Conservation (phyloP, 2,888 invertebrate genomes). For the Leptarthrus brevirostris region DNA sequence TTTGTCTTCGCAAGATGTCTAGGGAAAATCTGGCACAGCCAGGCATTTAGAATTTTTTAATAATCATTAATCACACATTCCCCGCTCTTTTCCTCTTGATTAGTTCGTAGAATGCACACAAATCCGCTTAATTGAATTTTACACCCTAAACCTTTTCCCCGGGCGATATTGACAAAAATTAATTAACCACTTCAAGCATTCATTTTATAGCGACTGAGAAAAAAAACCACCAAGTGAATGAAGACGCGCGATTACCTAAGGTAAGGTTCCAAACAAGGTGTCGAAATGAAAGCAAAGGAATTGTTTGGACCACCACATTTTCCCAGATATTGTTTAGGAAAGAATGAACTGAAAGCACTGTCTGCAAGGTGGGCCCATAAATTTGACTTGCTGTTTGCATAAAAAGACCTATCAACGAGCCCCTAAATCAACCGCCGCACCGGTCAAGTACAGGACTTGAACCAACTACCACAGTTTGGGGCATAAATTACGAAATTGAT, state of each 20-base stretch:
- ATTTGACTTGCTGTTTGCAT: not conserved
- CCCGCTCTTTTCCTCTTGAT: not conserved
- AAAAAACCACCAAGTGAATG: no score
- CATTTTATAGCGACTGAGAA: not conserved
- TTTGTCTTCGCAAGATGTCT: not conserved
- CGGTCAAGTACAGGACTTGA: not conserved
- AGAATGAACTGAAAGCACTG: no score
- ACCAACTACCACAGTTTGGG: not conserved
- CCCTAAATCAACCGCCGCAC: not conserved
- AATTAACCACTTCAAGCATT: not conserved
- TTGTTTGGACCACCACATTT: no score
- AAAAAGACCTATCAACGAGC: not conserved
- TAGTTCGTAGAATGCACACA: not conserved
- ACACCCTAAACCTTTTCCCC: not conserved
- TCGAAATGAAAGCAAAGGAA: no score
- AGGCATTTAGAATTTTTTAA: not conserved
- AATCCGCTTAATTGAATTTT: not conserved
- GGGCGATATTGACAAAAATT: not conserved
- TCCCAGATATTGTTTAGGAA: no score
- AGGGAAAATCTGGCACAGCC: not conserved
- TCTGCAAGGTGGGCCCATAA: not conserved
- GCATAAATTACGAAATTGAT: conserved; percentile 15
- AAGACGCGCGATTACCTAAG: no score
- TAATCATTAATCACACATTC: not conserved
- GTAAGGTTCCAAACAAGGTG: no score